Evolutionary conservation across 2,888 invertebrate genomes (phyloP), one percentile per base, ranked within the genome.

Genomic region (Calliphora vomitoria): DNA sequence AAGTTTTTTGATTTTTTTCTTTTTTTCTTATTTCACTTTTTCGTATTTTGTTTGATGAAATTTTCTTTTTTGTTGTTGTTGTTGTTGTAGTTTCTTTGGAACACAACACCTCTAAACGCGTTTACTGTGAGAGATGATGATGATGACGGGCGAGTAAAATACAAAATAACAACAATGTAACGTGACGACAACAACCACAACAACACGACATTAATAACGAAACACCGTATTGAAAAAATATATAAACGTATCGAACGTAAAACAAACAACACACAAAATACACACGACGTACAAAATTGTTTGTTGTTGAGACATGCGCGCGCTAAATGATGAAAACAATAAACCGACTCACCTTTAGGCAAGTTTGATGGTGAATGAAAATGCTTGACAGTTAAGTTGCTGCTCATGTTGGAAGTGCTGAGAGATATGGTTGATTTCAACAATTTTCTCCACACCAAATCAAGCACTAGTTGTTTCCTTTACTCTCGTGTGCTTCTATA

Each of bases 291-390:
- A 4, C 5, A 41, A n/a, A n/a, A 50, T 8, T 76, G 20, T 64
- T 86, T 79, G 68, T 85, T 87, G 85, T 81, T 86, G 82, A 86
- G 86, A 87, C 87, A 87, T 89, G 89, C 89, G 89, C 88, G 78
- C 74, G 66, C 58, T n/a, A 60, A 44, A 80, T 53, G 10, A 78
- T 55, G 25, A 78, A 53, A 71, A 64, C 58, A 82, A 79, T 18
- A 75, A 76, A 58, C 78, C 89, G 86, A 84, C 87, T 88, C 89
- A 87, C 86, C 88, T 88, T 82, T 87, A 84, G 84, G 85, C 89
- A 82, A 89, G 87, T 85, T 86, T 86, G 86, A 89, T 84, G 84
- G 84, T 84, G 87, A 89, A 89, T 89, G 88, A 84, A 72, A 62
- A 71, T 80, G 85, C 85, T 80, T 85, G 85, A 85, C 75, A 80